These are phyloP conservation scores for Neolamprologus sp. DNA, from an alignment of 2,113 vertebrate species.

Conservation along the genomic window DNA sequence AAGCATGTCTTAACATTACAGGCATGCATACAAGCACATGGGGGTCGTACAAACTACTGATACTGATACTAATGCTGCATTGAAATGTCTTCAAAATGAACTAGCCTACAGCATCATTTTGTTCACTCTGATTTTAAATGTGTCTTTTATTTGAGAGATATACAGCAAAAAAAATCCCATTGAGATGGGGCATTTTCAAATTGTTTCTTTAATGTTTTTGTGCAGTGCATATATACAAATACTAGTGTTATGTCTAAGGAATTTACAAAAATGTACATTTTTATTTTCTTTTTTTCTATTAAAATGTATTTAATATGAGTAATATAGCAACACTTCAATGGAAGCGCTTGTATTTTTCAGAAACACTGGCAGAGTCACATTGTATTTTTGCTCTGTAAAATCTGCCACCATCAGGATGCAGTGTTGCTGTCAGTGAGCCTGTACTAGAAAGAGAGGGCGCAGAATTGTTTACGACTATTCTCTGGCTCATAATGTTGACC, in stretches of 20 bases:
- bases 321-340: neutral
- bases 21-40: too few species aligned
- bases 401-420: neutral
- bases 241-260: neutral
- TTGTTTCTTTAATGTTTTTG: neutral
- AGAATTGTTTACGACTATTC: neutral
- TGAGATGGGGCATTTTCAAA: neutral
- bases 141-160: neutral
- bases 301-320: neutral
- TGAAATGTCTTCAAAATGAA: fast-evolving
- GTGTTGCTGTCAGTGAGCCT: neutral
- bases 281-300: neutral
- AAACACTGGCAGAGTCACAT: neutral
- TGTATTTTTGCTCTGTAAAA: neutral
- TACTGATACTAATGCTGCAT: neutral
- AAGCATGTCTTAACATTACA: neutral
- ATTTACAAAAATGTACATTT: neutral
- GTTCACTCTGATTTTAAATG: neutral
- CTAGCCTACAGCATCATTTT: neutral
- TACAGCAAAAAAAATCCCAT: neutral
- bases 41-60: neutral
- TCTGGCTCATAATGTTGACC: neutral
- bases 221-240: fast-evolving
- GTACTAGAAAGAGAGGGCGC: neutral
- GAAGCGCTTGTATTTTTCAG: neutral